phyloP scores from a whole-genome alignment of 2,888 invertebrate genomes.

The Mimumesa dahlbomi region DNA sequence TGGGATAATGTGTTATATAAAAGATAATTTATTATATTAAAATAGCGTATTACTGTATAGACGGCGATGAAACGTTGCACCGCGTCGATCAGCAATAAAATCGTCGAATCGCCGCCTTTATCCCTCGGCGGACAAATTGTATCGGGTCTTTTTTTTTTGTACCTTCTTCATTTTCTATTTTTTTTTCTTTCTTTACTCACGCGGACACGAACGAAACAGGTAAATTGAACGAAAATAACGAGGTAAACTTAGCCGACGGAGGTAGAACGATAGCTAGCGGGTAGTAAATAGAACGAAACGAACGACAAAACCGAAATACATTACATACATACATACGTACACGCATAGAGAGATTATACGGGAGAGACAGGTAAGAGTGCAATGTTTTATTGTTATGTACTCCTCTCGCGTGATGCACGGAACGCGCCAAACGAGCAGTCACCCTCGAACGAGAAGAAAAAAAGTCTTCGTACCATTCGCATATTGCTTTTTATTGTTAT shows the following conservation, averaged over 20 bases:
- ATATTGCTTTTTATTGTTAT: constrained; percentile 72
- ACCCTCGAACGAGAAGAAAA: constrained; percentile 46
- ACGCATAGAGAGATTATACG: constrained; percentile 10
- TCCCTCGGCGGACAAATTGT: no score
- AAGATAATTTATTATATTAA: constrained; percentile 53
- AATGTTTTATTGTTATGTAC: constrained; percentile 59
- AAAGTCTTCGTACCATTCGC: constrained; percentile 68
- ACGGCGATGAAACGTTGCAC: constrained; percentile 56
- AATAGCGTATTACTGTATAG: constrained; percentile 48
- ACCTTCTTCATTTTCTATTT: no score
- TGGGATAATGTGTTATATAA: constrained; percentile 38
- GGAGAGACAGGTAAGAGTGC: constrained; percentile 45
- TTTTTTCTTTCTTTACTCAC: background rate
- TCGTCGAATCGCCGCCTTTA: background rate
- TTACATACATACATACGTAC: no score
- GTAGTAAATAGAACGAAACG: background rate
- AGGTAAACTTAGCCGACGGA: background rate
- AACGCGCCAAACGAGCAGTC: constrained; percentile 53
- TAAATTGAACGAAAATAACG: background rate
- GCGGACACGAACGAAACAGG: background rate
- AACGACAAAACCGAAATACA: background rate
- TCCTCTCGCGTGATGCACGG: constrained; percentile 56
- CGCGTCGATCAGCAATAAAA: constrained; percentile 44
- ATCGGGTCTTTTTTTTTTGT: no score
- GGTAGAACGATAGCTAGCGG: constrained; percentile 1